Evolutionary conservation across 2,113 vertebrate species (phyloP).

Genomic region (Bos indicus): DNA sequence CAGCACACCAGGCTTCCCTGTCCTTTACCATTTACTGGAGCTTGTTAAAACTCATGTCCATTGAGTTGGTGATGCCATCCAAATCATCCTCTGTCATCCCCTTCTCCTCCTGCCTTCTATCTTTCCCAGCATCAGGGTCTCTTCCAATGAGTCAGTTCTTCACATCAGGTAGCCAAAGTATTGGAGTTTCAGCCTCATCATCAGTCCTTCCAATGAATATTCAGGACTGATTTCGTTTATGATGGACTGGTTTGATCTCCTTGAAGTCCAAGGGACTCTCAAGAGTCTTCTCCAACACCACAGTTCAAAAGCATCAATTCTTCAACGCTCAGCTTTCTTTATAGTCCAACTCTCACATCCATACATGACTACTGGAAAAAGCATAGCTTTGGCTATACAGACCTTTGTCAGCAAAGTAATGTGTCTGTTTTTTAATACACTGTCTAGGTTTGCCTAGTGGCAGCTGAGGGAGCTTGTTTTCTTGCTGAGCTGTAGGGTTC

Average conservation of each 20-base stretch:
- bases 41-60: not conserved
- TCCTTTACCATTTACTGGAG: not conserved
- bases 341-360: not conserved
- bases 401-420: not conserved
- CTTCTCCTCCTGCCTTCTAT: not conserved
- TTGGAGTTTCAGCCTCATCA: not conserved
- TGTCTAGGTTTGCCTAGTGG: not conserved
- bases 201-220: not conserved
- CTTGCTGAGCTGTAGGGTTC: not conserved
- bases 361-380: not conserved
- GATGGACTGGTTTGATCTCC: not conserved
- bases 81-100: not conserved
- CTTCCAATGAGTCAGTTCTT: not conserved
- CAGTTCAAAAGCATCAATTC: not conserved
- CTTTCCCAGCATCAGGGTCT: not conserved
- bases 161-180: not conserved
- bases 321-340: not conserved
- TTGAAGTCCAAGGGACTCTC: not conserved
- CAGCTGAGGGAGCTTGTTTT: not conserved
- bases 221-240: not conserved
- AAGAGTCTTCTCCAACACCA: not conserved
- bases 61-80: not conserved
- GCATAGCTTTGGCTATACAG: not conserved
- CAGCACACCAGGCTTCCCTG: not conserved
- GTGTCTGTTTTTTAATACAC: not conserved